phyloP scores from a whole-genome alignment of 2,797 vertebrate genomes.

The Zenarchopterus dispar region DNA sequence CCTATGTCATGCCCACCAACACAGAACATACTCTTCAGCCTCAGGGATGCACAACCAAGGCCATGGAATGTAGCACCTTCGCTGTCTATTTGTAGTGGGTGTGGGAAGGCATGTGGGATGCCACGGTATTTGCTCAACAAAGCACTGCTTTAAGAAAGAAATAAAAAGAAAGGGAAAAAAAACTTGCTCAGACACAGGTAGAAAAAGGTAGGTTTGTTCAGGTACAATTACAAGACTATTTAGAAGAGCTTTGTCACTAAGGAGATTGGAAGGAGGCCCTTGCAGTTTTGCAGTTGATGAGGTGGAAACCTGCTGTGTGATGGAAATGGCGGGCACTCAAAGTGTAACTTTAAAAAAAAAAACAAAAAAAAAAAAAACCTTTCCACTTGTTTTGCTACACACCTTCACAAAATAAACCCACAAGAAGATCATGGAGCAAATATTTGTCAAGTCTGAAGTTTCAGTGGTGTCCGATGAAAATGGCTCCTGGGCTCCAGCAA shows the following conservation, averaged over 20 bases:
- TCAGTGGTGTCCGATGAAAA: slow-evolving; percentile 2
- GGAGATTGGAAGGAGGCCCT: slow-evolving; percentile 39
- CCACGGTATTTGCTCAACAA: slow-evolving; percentile 63
- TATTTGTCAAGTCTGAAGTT: not conserved
- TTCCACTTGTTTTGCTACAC: too few relatives aligned
- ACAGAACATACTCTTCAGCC: slow-evolving; percentile 76
- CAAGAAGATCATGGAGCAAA: not conserved
- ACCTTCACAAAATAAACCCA: slow-evolving; percentile 3
- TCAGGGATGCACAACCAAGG: slow-evolving; percentile 70
- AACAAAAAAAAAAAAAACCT: too few relatives aligned
- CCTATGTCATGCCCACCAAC: slow-evolving; percentile 80
- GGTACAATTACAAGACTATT: slow-evolving; percentile 58
- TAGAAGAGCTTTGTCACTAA: slow-evolving; percentile 13
- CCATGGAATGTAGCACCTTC: slow-evolving; percentile 82
- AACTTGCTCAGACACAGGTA: slow-evolving; percentile 41
- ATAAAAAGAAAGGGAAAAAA: slow-evolving; percentile 17
- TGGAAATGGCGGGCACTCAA: too few relatives aligned
- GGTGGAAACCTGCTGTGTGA: too few relatives aligned
- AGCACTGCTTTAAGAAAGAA: slow-evolving; percentile 27
- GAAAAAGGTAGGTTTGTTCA: slow-evolving; percentile 55
- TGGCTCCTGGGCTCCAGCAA: slow-evolving; percentile 1
- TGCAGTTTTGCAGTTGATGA: slow-evolving; percentile 20
- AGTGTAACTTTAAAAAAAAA: too few relatives aligned
- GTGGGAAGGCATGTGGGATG: slow-evolving; percentile 82
- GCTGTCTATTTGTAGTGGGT: slow-evolving; percentile 82